A percentile compares a stretch with the other conserved stretches of the same genome.
phyloP scores from a whole-genome alignment of 2,888 invertebrate genomes.

The Drosophila nr. fundita region DNA sequence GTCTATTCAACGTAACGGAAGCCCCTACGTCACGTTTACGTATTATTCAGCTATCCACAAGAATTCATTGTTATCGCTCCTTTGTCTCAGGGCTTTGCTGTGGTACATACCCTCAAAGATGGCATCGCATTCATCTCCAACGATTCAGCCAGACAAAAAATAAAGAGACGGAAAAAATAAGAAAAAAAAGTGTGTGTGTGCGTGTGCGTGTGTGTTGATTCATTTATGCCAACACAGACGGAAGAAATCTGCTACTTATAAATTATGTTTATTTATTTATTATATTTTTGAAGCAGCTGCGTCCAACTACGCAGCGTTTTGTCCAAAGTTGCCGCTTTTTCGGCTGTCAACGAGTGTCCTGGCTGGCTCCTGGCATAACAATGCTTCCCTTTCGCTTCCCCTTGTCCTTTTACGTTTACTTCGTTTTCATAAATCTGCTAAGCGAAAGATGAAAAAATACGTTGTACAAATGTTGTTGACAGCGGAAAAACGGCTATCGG shows the following conservation, averaged over 20 bases:
- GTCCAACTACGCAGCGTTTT: constrained; percentile 74
- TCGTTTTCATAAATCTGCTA: constrained; percentile 71
- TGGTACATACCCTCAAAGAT: constrained; percentile 64
- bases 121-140: constrained; percentile 64
- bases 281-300: constrained; percentile 78
- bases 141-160: constrained; percentile 50
- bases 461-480: constrained; percentile 78
- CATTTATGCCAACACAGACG: constrained; percentile 73
- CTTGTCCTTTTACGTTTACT: constrained; percentile 20
- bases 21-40: constrained; percentile 20
- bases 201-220: constrained; percentile 56
- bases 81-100: constrained; percentile 57
- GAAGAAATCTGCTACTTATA: constrained; percentile 80
- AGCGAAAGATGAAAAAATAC: constrained; percentile 59
- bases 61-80: constrained; percentile 45
- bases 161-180: constrained; percentile 28
- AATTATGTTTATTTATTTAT: constrained; percentile 81
- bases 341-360: constrained; percentile 62
- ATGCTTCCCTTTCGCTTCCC: constrained; percentile 50
- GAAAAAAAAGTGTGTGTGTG: not conserved
- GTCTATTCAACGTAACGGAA: constrained; percentile 9
- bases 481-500: constrained; percentile 60
- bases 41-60: constrained; percentile 33
- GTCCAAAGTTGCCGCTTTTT: constrained; percentile 43
- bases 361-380: constrained; percentile 48